Evolutionary conservation across 2,888 invertebrate genomes (phyloP), one percentile per base, ranked within the genome.

Genomic region (Pyrocoelia pectoralis): DNA sequence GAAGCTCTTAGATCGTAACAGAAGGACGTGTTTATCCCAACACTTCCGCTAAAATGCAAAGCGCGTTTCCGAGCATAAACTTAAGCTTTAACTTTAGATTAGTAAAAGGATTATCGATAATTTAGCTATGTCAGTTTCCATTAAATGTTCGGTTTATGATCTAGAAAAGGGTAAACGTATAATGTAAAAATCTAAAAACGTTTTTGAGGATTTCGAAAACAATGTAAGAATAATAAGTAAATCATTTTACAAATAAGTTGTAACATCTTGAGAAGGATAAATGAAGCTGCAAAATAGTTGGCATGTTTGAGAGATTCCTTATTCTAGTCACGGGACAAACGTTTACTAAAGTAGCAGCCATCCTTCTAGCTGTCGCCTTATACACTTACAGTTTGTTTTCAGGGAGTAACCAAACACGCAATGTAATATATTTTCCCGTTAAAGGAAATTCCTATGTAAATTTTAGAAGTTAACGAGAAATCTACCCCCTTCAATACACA

Each of bases 61-160:
- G 66, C 74, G 73, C 73, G 74, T 74, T 65, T 68, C 65, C 57
- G 56, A 53, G 67, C 68, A 71, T 69, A 72, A 72, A 74, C 68
- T 72, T 69, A 64, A 68, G 68, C 70, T 68, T 66, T 65, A 61
- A 63, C 52, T 66, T 68, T 63, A 68, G 67, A 65, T 68, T 60
- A 61, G 65, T 66, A 66, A 68, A 70, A 68, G 69, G 73, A 73
- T 72, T 69, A 69, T 62, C 71, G 66, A 66, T 67, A 68, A 69
- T 67, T 65, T 70, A 67, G 46, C 15, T 46, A 18, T 46, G 46
- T 46, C 15, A 46, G 46, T 17, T 46, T 46, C 46, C 46, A 46
- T 46, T 46, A 46, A 18, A 46, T 1, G 46, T 46, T 17, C 14
- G n/a, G 17, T 46, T 46, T 18, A 46, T 46, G 46, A 46, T n/a